Evolutionary conservation across 2,113 vertebrate species (phyloP).

Genomic region (Vireo altiloquus): DNA sequence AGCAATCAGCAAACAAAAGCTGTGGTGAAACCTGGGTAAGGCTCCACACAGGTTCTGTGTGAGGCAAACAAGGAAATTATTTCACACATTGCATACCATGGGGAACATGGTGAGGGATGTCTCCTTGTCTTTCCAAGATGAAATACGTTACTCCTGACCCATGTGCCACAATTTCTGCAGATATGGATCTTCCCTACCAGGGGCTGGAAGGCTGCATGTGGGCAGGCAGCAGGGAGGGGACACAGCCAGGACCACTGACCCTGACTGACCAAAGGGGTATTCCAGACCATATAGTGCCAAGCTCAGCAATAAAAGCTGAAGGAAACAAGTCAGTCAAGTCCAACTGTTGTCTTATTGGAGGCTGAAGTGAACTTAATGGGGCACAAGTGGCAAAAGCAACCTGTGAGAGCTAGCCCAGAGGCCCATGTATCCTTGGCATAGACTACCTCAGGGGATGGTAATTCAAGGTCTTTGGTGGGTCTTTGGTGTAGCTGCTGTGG

Average conservation of each 20-base stretch:
- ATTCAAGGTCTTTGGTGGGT: not conserved
- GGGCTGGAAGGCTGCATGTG: not conserved
- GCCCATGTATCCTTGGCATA: not conserved
- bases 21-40: not conserved
- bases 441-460: not conserved
- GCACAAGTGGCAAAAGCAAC: not conserved
- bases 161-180: not conserved
- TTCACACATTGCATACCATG: not conserved
- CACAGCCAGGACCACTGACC: not conserved
- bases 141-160: not conserved
- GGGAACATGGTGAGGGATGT: not conserved
- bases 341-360: not conserved
- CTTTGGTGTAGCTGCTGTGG: not conserved
- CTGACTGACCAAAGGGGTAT: not conserved
- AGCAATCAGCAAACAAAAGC: not conserved
- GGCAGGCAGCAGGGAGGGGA: not conserved
- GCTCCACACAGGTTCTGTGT: not conserved
- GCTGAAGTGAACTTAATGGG: not conserved
- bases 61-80: not conserved
- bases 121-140: not conserved
- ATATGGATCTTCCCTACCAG: not conserved
- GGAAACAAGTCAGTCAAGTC: not conserved
- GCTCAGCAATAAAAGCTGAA: not conserved
- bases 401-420: not conserved
- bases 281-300: not conserved